Percentiles rank a stretch among this genome's conserved stretches.
phyloP scores from a whole-genome alignment of 2,113 vertebrate species.

The Parus major region DNA sequence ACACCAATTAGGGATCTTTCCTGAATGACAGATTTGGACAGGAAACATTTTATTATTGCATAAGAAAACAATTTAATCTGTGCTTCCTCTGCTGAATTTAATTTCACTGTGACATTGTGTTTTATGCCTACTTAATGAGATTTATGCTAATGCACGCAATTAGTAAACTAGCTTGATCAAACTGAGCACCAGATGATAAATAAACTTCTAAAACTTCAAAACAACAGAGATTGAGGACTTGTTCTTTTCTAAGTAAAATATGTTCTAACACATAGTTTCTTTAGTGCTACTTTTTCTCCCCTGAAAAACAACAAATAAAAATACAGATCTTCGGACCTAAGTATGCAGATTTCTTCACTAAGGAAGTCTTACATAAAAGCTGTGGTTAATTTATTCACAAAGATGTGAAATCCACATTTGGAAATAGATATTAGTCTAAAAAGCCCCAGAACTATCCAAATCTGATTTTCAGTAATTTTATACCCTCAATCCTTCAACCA shows the following conservation, averaged over 20 bases:
- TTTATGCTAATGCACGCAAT: slow-evolving; percentile 29
- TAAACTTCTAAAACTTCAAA: background rate
- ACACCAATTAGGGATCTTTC: background rate
- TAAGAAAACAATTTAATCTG: background rate
- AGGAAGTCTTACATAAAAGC: background rate
- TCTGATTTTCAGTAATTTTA: background rate
- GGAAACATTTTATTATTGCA: background rate
- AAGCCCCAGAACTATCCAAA: background rate
- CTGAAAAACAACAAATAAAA: background rate
- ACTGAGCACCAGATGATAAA: background rate
- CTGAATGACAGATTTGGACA: background rate
- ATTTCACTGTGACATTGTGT: background rate
- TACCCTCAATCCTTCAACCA: background rate
- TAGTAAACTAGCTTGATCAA: background rate
- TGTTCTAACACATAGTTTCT: background rate
- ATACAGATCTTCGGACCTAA: background rate
- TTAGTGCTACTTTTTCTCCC: background rate
- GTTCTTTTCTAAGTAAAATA: background rate
- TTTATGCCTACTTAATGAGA: slow-evolving; percentile 7
- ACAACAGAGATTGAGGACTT: background rate
- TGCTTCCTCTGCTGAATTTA: background rate
- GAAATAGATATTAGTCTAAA: background rate
- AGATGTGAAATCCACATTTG: background rate
- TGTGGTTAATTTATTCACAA: background rate
- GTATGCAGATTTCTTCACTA: background rate